These are phyloP conservation scores for Notodonta dromedarius DNA, from an alignment of 2,888 invertebrate genomes.

Conservation along the genomic window DNA sequence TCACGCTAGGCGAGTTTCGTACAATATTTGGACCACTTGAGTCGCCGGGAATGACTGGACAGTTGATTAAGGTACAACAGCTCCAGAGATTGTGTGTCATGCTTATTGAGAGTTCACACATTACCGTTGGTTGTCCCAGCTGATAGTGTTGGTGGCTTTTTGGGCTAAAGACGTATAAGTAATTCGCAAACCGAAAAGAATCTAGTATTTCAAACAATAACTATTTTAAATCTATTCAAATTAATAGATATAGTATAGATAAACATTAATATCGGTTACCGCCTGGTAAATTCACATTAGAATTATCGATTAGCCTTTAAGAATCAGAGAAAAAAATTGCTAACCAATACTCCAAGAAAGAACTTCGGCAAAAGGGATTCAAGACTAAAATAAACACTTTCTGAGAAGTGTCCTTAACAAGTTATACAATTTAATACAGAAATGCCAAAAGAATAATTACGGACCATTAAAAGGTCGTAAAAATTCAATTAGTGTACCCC, in stretches of 20 bases:
- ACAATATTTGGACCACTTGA: slow-evolving; percentile 45
- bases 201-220: no score
- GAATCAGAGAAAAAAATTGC: no score
- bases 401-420: neutral
- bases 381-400: neutral
- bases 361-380: neutral
- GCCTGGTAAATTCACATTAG: no score
- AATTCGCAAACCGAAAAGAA: no score
- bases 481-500: slow-evolving; percentile 35
- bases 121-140: neutral
- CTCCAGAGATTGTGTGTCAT: slow-evolving; percentile 24
- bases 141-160: no score
- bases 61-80: slow-evolving; percentile 16
- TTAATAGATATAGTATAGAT: no score
- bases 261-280: no score
- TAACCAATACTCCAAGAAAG: neutral
- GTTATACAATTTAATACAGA: slow-evolving; percentile 17
- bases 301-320: no score
- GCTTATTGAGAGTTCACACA: slow-evolving; percentile 11
- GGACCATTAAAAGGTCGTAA: slow-evolving; percentile 36
- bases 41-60: slow-evolving; percentile 30
- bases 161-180: no score
- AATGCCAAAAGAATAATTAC: slow-evolving; percentile 24
- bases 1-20: slow-evolving; percentile 42
- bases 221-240: no score